These are phyloP conservation scores for Tachycineta bicolor DNA, from an alignment of 2,113 vertebrate genomes.

Conservation along the genomic window DNA sequence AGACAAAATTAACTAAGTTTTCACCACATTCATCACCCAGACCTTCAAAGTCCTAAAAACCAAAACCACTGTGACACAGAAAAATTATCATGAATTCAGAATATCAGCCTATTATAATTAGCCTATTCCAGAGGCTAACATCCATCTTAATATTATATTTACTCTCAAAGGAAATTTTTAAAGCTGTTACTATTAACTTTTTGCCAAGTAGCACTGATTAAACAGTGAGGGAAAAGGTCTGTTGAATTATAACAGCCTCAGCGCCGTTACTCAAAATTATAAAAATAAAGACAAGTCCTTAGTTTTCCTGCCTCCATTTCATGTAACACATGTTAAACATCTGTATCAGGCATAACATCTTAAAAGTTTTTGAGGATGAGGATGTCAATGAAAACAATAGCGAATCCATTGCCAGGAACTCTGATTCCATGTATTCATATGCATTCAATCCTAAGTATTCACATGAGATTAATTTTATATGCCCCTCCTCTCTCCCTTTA, in stretches of 20 bases:
- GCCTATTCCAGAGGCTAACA: background rate
- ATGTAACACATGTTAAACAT: conserved; percentile 10
- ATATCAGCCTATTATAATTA: background rate
- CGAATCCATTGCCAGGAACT: conserved; percentile 34
- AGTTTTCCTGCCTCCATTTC: conserved; percentile 25
- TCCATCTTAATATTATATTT: background rate
- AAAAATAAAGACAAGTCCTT: conserved; percentile 9
- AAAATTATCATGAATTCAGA: background rate
- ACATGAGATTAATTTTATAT: conserved; percentile 53
- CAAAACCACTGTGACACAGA: background rate
- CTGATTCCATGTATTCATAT: conserved; percentile 26
- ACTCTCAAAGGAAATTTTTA: background rate
- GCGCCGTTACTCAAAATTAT: background rate
- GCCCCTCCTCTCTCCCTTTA: background rate
- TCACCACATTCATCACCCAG: background rate
- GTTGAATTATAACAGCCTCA: background rate
- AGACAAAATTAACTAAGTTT: background rate
- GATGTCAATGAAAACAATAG: conserved; percentile 57
- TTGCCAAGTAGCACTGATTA: background rate
- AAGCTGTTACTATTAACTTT: background rate
- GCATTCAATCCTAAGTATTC: conserved; percentile 23
- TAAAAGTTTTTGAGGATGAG: conserved; percentile 40
- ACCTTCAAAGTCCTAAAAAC: background rate
- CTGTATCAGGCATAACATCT: conserved; percentile 21
- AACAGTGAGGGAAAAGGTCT: background rate